Evolutionary conservation across 2,888 invertebrate genomes (phyloP).

Genomic region (Cerceris ruficornis): DNA sequence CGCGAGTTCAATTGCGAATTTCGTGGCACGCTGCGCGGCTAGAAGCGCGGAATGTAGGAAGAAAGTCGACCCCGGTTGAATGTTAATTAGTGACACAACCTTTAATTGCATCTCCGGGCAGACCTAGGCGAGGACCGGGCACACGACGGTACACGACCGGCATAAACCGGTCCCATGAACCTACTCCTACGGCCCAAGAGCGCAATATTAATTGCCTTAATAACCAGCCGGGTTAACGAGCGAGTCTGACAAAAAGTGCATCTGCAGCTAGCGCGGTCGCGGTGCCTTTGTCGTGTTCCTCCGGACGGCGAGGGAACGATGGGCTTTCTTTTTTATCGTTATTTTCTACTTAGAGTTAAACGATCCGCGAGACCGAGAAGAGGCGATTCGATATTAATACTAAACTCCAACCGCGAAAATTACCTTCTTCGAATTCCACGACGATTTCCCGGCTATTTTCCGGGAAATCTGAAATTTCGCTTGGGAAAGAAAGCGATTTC

Average conservation of each 20-base stretch:
- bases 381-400: too few relatives aligned
- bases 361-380: too few relatives aligned
- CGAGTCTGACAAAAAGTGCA: constrained; percentile 31
- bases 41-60: neutral
- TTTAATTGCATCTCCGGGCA: constrained; percentile 42
- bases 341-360: neutral
- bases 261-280: constrained; percentile 23
- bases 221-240: constrained; percentile 35
- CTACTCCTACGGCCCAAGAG: neutral
- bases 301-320: too few relatives aligned
- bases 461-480: neutral
- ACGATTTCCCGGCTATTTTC: neutral
- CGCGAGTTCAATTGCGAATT: neutral
- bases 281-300: constrained; percentile 27
- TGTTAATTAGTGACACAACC: constrained; percentile 48
- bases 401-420: too few relatives aligned
- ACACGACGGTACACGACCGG: neutral
- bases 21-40: constrained; percentile 23
- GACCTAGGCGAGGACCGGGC: neutral
- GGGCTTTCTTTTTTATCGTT: too few relatives aligned
- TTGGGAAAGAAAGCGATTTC: neutral
- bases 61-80: constrained; percentile 4
- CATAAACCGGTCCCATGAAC: constrained; percentile 2
- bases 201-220: constrained; percentile 45
- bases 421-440: too few relatives aligned